Base-by-base conservation (phyloP, 1,140 invertebrate species). In the Drosophila tristis region DNA sequence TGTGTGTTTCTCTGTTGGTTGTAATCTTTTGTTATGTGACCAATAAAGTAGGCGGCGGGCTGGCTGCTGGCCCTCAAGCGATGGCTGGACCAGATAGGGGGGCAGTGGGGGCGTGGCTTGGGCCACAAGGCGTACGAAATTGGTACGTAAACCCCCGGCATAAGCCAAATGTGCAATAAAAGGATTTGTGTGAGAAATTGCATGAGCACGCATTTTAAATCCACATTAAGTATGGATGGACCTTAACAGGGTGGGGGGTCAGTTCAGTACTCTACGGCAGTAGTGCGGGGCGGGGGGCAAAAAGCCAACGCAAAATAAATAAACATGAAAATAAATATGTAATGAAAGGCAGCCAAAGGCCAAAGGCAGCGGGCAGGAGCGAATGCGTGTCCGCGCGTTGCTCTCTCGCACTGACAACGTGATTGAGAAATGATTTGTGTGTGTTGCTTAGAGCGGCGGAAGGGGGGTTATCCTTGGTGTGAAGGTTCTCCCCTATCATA, bases 141-240 rank as follows among this genome's bases (percentile, higher is more conserved):
- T 78, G 74, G 70, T 78, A 75, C 82, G 71, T 81, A 75, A 80
- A 79, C 73, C 70, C 35, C 74, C 71, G 53, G 66, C 74, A 75
- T 87, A 87, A 87, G 78, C 82, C 82, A 80, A 87, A 76, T 87
- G 82, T 87, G 82, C 82, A 87, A 86, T 87, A 86, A 87, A 87
- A 87, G 82, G 82, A 87, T 87, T 87, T 87, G 78, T 75, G 82
- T 87, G 78, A 87, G 78, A 87, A 87, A 87, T 87, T 81, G 82
- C 78, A 78, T 68, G 82, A 87, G 78, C 78, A 81, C 71, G 82
- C 78, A 87, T 87, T 87, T 87, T 81, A 87, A 87, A 87, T 81
- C 82, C 75, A 68, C 82, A 86, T 85, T 85, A 86, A 78, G 76
- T 66, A 85, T 85, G 80, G 62, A 84, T 74, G 72, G 35, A 13